phyloP scores from a whole-genome alignment of 2,797 vertebrate species.

The Sebastes itinus region DNA sequence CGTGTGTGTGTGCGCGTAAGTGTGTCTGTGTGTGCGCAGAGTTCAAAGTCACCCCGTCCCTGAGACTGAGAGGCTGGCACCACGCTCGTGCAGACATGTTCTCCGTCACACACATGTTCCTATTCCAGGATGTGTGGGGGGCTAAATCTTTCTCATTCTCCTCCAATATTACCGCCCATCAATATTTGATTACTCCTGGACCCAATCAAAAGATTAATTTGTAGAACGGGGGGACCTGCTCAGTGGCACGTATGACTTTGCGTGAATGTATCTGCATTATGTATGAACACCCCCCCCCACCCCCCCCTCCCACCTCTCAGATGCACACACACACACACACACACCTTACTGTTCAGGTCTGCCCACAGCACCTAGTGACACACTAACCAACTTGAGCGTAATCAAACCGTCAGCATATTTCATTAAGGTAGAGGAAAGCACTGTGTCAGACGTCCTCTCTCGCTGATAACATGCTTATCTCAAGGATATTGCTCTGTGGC shows the following conservation, averaged over 20 bases:
- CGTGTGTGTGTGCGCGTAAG: conserved; percentile 26
- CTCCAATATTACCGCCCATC: conserved; percentile 73
- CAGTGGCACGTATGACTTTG: conserved; percentile 74
- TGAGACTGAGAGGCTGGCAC: conserved; percentile 62
- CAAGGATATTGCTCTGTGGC: conserved; percentile 68
- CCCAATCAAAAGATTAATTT: conserved; percentile 80
- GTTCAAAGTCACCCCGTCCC: conserved; percentile 84
- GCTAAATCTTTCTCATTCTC: conserved; percentile 62
- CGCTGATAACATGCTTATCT: conserved; percentile 62
- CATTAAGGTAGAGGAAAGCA: conserved; percentile 67
- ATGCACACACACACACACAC: conserved; percentile 16
- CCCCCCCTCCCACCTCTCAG: neutral
- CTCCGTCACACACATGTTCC: conserved; percentile 40
- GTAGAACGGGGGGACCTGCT: conserved; percentile 64
- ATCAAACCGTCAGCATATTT: conserved; percentile 79
- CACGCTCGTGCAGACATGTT: conserved; percentile 44
- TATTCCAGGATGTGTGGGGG: conserved; percentile 13
- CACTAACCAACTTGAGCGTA: conserved; percentile 78
- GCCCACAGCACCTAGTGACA: conserved; percentile 64
- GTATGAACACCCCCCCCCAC: conserved; percentile 63
- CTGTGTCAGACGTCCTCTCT: conserved; percentile 60
- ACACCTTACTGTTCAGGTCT: conserved; percentile 35
- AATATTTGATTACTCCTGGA: conserved; percentile 80
- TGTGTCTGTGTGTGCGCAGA: conserved; percentile 43
- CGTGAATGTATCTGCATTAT: conserved; percentile 79